These are phyloP conservation scores for Ceyx melanurus DNA, from an alignment of 2,113 vertebrate species.

Conservation along the genomic window DNA sequence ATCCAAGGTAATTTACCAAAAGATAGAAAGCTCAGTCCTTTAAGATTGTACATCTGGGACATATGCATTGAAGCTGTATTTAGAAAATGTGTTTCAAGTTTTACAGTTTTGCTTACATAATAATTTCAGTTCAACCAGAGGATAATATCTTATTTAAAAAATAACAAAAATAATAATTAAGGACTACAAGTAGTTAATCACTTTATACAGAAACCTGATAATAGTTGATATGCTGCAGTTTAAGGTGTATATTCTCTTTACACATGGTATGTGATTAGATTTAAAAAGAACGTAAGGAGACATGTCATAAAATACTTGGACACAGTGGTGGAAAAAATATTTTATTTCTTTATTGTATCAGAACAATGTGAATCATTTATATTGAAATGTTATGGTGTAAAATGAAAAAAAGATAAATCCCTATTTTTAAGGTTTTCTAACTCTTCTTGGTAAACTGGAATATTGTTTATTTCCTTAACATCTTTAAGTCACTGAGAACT, in stretches of 20 bases:
- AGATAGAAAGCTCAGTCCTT: not conserved
- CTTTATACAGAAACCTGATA: not conserved
- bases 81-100: not conserved
- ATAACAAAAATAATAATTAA: not conserved
- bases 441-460: not conserved
- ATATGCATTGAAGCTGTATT: rapidly evolving
- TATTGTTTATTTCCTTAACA: not conserved
- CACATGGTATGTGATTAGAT: not conserved
- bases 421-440: not conserved
- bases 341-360: not conserved
- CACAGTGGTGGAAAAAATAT: not conserved
- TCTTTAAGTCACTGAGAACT: slow-evolving; percentile 5
- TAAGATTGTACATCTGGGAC: not conserved
- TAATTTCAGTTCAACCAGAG: not conserved
- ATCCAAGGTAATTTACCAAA: not conserved
- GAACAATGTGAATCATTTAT: not conserved
- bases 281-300: not conserved
- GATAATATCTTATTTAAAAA: not conserved
- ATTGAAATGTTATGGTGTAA: not conserved
- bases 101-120: not conserved
- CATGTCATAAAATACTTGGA: not conserved
- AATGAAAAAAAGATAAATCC: not conserved
- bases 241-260: not conserved
- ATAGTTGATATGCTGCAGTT: not conserved
- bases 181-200: not conserved